Base-by-base conservation (phyloP, 2,888 invertebrate species). In the Heterodera filipjevi region DNA sequence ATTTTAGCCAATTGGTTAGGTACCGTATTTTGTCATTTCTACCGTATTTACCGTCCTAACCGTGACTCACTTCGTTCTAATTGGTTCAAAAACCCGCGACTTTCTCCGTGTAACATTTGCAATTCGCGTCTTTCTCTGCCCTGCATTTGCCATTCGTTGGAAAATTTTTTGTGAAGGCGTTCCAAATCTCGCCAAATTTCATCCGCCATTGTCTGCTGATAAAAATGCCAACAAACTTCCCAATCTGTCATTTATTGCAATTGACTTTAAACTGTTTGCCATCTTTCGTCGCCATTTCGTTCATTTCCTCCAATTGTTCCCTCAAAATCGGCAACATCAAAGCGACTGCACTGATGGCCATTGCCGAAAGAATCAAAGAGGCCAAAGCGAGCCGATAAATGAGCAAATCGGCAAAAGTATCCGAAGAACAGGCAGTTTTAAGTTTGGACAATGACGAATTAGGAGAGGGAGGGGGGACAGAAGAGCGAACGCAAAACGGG, bases 161-260 rank as follows among this genome's bases (percentile, higher is more conserved):
- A n/a, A 2, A 35, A 14, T n/a, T 32, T 39, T 53, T 46, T 46
- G 12, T 71, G 70, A 12, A 78, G 30, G n/a, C n/a, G 53, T 64
- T 70, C 70, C 71, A 79, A 44, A 16, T 78, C 76, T 33, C 35
- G 6, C 79, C 79, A 79, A 33, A 79, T 78, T 33, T 79, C 68
- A 59, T 79, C 64, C 19, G 76, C 49, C 30, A 77, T n/a, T 12
- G 22, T 27, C 79, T 79, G 27, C 27, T 77, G 27, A 14, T 39
- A 30, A 30, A 32, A 32, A 49, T 71, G 27, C 27, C n/a, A n/a
- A n/a, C n/a, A n/a, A n/a, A n/a, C n/a, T 32, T 27, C 46, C 33
- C n/a, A 16, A 16, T 19, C 10, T 16, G n/a, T 6, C 19, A 76
- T 16, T 77, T 30, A 22, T 49, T n/a, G 6, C 22, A 39, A 32